A percentile compares a stretch with the other conserved stretches of the same genome.
Evolutionary conservation across 2,888 invertebrate genomes (phyloP).

Genomic region (Rhorus exstirpatorius): DNA sequence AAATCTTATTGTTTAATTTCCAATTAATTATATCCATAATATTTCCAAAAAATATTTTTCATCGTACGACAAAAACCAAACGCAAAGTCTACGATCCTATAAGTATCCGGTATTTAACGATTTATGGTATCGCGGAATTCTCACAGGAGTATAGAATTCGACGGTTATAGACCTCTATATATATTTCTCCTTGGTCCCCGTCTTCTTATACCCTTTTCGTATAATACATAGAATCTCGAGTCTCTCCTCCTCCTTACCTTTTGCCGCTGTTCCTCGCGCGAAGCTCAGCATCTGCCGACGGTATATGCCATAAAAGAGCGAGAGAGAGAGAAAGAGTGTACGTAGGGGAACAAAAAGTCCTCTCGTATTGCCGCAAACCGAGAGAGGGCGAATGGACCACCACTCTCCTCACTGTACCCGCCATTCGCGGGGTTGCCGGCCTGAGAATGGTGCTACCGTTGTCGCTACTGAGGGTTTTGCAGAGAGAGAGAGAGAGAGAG

Average conservation of each 20-base stretch:
- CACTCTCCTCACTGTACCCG: slow-evolving; percentile 30
- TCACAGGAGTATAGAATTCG: not conserved
- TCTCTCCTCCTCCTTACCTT: slow-evolving; percentile 39
- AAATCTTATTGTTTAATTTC: not conserved
- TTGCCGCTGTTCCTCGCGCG: slow-evolving; percentile 57
- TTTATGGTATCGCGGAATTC: not conserved
- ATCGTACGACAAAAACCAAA: not conserved
- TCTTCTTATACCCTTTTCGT: slow-evolving; percentile 50
- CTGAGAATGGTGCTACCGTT: slow-evolving; percentile 69
- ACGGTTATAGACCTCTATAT: not conserved
- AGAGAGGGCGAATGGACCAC: slow-evolving; percentile 54
- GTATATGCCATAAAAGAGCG: slow-evolving; percentile 29
- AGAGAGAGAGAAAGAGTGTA: slow-evolving; percentile 53
- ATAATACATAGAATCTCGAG: slow-evolving; percentile 41
- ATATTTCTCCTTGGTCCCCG: slow-evolving; percentile 16
- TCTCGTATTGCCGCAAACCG: slow-evolving; percentile 72
- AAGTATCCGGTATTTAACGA: not conserved
- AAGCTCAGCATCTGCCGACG: slow-evolving; percentile 71
- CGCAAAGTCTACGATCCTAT: not conserved
- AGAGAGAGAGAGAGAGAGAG: slow-evolving; percentile 47
- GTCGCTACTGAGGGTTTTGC: slow-evolving; percentile 51
- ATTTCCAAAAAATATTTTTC: not conserved
- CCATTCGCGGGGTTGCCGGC: slow-evolving; percentile 68
- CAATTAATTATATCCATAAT: not conserved
- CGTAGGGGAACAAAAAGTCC: slow-evolving; percentile 70